Evolutionary conservation across 2,888 invertebrate genomes (phyloP).

Genomic region (Pristionchus arcanus): DNA sequence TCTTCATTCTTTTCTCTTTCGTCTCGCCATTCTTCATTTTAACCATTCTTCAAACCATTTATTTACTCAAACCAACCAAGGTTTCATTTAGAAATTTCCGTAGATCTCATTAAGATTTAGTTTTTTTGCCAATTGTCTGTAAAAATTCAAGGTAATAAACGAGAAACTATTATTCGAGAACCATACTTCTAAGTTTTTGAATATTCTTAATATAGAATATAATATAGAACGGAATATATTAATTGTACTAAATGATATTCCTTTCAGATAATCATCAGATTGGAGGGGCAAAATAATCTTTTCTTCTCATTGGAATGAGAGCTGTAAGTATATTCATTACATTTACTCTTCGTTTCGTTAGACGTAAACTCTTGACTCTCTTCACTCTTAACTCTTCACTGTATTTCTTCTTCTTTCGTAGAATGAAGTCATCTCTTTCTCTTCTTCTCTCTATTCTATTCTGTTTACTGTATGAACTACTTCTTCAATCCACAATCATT

Average conservation of each 20-base stretch:
- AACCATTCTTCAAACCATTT: background rate
- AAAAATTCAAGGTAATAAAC: too few species aligned
- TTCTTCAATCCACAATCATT: background rate
- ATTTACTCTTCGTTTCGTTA: background rate
- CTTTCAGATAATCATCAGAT: background rate
- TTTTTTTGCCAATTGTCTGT: background rate
- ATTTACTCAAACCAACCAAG: background rate
- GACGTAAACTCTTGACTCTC: conserved; percentile 18
- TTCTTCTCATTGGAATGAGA: background rate
- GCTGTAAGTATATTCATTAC: background rate
- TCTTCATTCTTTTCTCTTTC: background rate
- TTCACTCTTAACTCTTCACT: background rate
- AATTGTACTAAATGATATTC: background rate
- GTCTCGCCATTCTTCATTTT: background rate
- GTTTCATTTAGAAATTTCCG: background rate
- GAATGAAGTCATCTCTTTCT: conserved; percentile 11
- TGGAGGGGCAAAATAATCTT: background rate
- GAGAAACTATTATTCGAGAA: too few species aligned
- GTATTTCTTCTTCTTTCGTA: background rate
- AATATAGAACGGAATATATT: too few species aligned
- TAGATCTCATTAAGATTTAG: background rate
- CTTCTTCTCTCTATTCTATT: background rate
- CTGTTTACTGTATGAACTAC: background rate
- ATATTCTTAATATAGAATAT: too few species aligned
- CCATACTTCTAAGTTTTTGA: too few species aligned